Conservation (phyloP, 1,140 invertebrate genomes). For the Myzus persicae region DNA sequence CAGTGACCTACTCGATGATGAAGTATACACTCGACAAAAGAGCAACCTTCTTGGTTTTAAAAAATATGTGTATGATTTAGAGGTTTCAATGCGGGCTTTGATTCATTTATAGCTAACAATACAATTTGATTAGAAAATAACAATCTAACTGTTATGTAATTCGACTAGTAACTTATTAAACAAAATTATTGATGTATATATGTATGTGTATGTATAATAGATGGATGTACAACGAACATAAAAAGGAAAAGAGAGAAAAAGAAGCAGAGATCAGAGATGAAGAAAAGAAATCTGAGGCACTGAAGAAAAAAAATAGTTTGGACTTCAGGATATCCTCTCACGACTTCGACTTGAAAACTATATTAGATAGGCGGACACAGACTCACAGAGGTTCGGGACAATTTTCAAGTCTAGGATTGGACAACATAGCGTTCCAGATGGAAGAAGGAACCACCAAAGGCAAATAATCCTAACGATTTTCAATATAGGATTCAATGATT, state of each 20-base stretch:
- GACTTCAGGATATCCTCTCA: constrained; percentile 50
- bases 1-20: too few relatives aligned
- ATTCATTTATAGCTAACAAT: not conserved
- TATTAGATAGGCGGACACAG: constrained; percentile 57
- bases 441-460: constrained; percentile 9
- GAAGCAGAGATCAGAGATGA: constrained; percentile 60
- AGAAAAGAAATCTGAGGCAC: constrained; percentile 59
- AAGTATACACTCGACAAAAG: too few relatives aligned
- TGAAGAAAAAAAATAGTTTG: constrained; percentile 32
- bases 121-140: not conserved
- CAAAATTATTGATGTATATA: not conserved
- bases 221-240: constrained; percentile 70
- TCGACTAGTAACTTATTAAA: not conserved
- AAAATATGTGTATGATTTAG: too few relatives aligned
- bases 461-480: not conserved
- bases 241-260: constrained; percentile 64
- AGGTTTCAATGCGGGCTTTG: too few relatives aligned
- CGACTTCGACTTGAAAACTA: constrained; percentile 57
- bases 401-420: constrained; percentile 50
- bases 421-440: constrained; percentile 58
- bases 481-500: not conserved
- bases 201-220: constrained; percentile 61
- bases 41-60: too few relatives aligned
- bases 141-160: not conserved
- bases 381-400: constrained; percentile 56